phyloP scores from a whole-genome alignment of 2,888 invertebrate genomes.

The Drymonia ruficornis region DNA sequence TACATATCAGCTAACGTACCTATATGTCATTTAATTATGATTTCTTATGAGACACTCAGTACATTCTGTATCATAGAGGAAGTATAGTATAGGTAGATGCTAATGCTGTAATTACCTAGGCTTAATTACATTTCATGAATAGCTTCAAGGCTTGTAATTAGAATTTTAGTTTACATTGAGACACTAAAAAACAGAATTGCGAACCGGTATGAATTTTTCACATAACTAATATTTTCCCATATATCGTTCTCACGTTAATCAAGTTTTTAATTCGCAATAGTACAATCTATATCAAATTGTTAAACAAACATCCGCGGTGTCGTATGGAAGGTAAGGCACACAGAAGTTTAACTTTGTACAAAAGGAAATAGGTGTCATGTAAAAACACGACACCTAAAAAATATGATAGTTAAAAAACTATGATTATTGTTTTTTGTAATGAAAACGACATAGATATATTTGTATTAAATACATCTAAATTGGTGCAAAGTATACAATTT shows the following conservation, averaged over 20 bases:
- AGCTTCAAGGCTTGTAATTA: background rate
- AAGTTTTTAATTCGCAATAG: constrained; percentile 70
- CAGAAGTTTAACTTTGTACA: constrained; percentile 27
- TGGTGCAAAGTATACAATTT: too few relatives aligned
- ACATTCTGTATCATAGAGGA: too few relatives aligned
- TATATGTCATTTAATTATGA: too few relatives aligned
- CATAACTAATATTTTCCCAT: constrained; percentile 50
- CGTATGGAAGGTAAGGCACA: constrained; percentile 19
- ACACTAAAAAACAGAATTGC: constrained; percentile 9
- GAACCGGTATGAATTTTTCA: constrained; percentile 33
- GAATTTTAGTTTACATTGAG: too few relatives aligned
- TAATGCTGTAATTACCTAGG: background rate
- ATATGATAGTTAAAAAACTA: too few relatives aligned
- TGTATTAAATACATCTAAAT: too few relatives aligned
- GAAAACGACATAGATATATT: too few relatives aligned
- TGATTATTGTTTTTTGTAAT: too few relatives aligned
- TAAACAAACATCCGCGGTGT: constrained; percentile 67
- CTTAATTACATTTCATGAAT: background rate
- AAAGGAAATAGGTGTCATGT: background rate
- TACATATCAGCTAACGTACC: too few relatives aligned
- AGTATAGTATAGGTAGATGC: too few relatives aligned
- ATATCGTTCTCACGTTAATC: constrained; percentile 71
- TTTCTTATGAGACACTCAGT: too few relatives aligned
- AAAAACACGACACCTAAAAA: too few relatives aligned
- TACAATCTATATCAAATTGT: constrained; percentile 66